phyloP scores from a whole-genome alignment of 2,113 vertebrate genomes.

The Oceanites oceanicus region DNA sequence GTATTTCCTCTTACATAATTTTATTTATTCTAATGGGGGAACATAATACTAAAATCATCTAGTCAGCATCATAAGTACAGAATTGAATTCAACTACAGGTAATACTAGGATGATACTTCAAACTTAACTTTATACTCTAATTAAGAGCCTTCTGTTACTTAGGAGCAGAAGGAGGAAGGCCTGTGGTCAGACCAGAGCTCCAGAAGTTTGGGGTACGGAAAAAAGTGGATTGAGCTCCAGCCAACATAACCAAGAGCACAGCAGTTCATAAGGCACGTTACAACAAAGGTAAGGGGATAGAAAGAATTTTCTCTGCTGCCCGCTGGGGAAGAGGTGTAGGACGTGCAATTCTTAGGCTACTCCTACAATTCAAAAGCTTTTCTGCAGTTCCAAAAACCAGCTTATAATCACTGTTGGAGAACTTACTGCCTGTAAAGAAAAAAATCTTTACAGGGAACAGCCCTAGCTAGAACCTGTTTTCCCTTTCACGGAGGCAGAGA shows the following conservation, averaged over 20 bases:
- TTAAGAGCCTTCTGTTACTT: neutral
- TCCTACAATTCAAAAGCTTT: neutral
- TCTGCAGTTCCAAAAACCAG: neutral
- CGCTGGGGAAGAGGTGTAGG: accelerated
- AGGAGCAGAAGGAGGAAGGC: neutral
- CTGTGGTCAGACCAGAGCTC: neutral
- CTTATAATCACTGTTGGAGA: neutral
- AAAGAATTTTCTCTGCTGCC: neutral
- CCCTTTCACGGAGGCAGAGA: neutral
- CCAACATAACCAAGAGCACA: neutral
- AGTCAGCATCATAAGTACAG: neutral
- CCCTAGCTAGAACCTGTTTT: neutral
- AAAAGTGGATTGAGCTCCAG: neutral
- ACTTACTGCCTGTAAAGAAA: neutral
- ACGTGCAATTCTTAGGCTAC: neutral
- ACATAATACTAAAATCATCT: neutral
- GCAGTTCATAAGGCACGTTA: neutral
- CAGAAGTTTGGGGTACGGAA: neutral
- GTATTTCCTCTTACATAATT: neutral
- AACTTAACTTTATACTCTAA: neutral
- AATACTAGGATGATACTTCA: neutral
- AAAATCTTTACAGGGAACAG: neutral
- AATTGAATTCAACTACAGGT: neutral
- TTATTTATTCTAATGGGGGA: neutral
- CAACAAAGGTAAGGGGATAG: neutral